Percentiles rank a stretch among this genome's conserved stretches.
Conservation (phyloP, 2,888 invertebrate genomes). For the Thereva nobilitata region DNA sequence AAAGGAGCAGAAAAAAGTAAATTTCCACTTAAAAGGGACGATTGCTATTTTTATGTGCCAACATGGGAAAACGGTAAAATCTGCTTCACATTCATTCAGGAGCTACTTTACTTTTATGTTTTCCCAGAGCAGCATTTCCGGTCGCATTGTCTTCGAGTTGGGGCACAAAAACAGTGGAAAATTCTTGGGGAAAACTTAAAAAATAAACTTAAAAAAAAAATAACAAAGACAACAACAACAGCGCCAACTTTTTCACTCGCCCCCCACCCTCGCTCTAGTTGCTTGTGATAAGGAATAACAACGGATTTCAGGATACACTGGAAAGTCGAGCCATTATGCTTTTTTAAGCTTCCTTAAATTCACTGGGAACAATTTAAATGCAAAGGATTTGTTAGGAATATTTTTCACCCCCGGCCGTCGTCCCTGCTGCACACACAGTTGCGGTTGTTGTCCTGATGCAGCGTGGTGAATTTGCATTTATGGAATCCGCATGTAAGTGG, state of each 20-base stretch:
- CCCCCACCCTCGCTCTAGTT: slow-evolving; percentile 13
- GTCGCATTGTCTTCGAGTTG: slow-evolving; percentile 36
- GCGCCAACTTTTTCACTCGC: slow-evolving; percentile 18
- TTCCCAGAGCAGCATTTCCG: slow-evolving; percentile 38
- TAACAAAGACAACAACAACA: slow-evolving; percentile 6
- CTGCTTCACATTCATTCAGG: slow-evolving; percentile 30
- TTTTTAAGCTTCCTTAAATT: slow-evolving; percentile 24
- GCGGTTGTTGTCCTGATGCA: no score
- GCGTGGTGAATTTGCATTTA: no score
- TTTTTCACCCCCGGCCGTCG: neutral
- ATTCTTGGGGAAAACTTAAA: neutral
- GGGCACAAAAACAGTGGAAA: neutral
- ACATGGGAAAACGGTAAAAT: slow-evolving; percentile 35
- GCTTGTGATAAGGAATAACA: slow-evolving; percentile 18
- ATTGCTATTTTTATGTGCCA: slow-evolving; percentile 39
- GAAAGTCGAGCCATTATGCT: slow-evolving; percentile 25
- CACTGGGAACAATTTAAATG: slow-evolving; percentile 31
- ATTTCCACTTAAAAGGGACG: slow-evolving; percentile 36
- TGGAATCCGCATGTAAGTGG: no score
- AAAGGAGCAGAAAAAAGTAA: slow-evolving; percentile 30
- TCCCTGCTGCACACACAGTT: no score
- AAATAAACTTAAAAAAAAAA: neutral
- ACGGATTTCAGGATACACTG: slow-evolving; percentile 21
- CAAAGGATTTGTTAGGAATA: slow-evolving; percentile 24
- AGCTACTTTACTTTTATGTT: slow-evolving; percentile 39